Percentiles rank a stretch among this genome's conserved stretches.
These are phyloP conservation scores for Manduca sexta DNA, from an alignment of 1,140 invertebrate genomes.

Conservation along the genomic window DNA sequence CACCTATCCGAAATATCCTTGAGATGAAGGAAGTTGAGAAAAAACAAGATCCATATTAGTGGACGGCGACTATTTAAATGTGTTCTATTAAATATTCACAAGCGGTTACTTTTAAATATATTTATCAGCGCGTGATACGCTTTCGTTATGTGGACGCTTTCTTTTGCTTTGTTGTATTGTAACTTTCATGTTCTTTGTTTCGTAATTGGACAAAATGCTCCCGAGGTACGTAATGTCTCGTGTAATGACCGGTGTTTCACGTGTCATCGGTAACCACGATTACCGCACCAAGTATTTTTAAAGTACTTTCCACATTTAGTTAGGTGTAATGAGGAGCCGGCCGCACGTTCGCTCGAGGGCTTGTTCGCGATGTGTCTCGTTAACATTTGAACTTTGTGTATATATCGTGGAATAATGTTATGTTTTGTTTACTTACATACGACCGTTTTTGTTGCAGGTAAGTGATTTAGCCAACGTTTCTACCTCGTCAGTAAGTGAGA, in stretches of 20 bases:
- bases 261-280: constrained; percentile 50
- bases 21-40: constrained; percentile 17
- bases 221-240: constrained; percentile 54
- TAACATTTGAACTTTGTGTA: constrained; percentile 30
- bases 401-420: too few species aligned
- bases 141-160: constrained; percentile 50
- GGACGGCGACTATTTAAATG: constrained; percentile 1
- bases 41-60: constrained; percentile 9
- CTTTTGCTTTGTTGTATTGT: constrained; percentile 52
- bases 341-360: not conserved
- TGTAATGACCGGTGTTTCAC: constrained; percentile 42
- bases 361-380: constrained; percentile 10
- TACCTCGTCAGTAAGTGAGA: constrained; percentile 27
- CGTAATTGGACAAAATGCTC: constrained; percentile 51
- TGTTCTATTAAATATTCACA: constrained; percentile 9
- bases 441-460: constrained; percentile 56
- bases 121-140: constrained; percentile 30
- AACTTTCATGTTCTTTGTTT: constrained; percentile 65
- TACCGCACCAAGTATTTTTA: constrained; percentile 47
- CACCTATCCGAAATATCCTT: constrained; percentile 14
- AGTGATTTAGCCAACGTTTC: constrained; percentile 23
- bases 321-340: constrained; percentile 11
- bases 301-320: constrained; percentile 38
- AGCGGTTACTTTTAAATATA: constrained; percentile 2
- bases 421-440: constrained; percentile 2